These are phyloP conservation scores for Luffia ferchaultella DNA, from an alignment of 2,888 invertebrate genomes.

Conservation along the genomic window DNA sequence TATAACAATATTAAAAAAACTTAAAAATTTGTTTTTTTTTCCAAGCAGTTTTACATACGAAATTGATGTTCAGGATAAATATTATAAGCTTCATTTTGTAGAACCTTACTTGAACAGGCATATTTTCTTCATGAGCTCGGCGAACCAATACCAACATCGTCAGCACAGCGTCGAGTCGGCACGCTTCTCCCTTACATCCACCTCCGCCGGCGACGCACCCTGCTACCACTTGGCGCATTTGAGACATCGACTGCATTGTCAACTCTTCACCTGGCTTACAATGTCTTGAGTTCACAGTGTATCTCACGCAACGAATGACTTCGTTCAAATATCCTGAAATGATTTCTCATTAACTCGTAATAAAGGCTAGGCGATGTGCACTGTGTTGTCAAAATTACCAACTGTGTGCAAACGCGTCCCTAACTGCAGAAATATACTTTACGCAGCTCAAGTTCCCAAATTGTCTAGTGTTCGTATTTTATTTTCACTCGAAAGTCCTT, in stretches of 20 bases:
- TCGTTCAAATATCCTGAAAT: conserved; percentile 49
- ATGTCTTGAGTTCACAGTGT: conserved; percentile 42
- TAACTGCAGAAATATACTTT: too few species aligned
- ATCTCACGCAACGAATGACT: conserved; percentile 28
- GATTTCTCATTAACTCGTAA: too few species aligned
- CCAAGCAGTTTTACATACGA: too few species aligned
- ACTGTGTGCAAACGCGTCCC: too few species aligned
- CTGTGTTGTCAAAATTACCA: too few species aligned
- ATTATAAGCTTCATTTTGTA: background rate
- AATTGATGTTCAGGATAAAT: too few species aligned
- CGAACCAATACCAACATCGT: conserved; percentile 33
- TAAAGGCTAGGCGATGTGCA: too few species aligned
- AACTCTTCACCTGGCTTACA: conserved; percentile 33
- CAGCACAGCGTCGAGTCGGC: conserved; percentile 38
- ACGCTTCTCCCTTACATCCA: conserved; percentile 45
- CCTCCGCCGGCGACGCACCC: conserved; percentile 41
- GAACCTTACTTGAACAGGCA: conserved; percentile 41
- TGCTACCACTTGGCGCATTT: conserved; percentile 25
- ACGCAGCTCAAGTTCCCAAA: too few species aligned
- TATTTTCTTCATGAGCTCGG: conserved; percentile 27
- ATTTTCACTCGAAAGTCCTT: too few species aligned
- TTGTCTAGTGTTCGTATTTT: too few species aligned
- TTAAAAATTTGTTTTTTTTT: too few species aligned
- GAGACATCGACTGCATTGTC: conserved; percentile 19
- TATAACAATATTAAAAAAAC: too few species aligned